Conservation (phyloP, 1,140 invertebrate species). For the Scaptodrosophila lebanonensis region DNA sequence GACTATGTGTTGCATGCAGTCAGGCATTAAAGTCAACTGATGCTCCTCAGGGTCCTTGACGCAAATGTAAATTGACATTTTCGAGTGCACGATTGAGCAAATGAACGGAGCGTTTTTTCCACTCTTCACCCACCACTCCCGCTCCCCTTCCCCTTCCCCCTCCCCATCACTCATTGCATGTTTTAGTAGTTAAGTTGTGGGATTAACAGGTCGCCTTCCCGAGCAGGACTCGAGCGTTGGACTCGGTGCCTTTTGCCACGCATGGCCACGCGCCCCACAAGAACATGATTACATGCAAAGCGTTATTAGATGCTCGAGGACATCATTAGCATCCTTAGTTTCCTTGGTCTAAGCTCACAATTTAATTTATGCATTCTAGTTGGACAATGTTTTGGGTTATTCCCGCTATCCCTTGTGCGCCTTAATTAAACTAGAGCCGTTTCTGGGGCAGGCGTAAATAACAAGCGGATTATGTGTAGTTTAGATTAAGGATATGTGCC, state of each 20-base stretch:
- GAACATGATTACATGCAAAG: constrained; percentile 67
- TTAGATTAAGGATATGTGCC: too few species aligned
- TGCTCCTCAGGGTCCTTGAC: constrained; percentile 46
- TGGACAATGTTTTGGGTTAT: constrained; percentile 21
- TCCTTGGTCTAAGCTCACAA: constrained; percentile 39
- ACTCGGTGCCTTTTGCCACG: constrained; percentile 26
- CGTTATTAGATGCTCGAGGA: constrained; percentile 44
- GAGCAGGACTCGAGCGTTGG: constrained; percentile 1
- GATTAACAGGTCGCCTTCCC: constrained; percentile 53
- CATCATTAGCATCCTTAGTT: constrained; percentile 54
- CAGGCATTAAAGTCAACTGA: constrained; percentile 74
- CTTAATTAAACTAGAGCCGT: constrained; percentile 46
- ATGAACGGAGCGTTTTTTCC: constrained; percentile 56
- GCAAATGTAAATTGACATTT: constrained; percentile 75
- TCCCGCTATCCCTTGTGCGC: constrained; percentile 11
- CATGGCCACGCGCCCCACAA: constrained; percentile 39
- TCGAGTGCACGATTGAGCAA: constrained; percentile 75
- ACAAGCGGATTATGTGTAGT: too few species aligned
- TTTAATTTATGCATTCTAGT: constrained; percentile 52
- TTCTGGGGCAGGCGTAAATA: constrained; percentile 17
- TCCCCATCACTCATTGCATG: constrained; percentile 18
- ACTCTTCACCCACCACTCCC: neutral
- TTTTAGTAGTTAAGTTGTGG: constrained; percentile 68
- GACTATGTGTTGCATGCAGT: constrained; percentile 49
- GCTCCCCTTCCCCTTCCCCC: neutral